A percentile compares a stretch with the other conserved stretches of the same genome.
Evolutionary conservation across 2,888 invertebrate species (phyloP).

Genomic region (Carabus problematicus): DNA sequence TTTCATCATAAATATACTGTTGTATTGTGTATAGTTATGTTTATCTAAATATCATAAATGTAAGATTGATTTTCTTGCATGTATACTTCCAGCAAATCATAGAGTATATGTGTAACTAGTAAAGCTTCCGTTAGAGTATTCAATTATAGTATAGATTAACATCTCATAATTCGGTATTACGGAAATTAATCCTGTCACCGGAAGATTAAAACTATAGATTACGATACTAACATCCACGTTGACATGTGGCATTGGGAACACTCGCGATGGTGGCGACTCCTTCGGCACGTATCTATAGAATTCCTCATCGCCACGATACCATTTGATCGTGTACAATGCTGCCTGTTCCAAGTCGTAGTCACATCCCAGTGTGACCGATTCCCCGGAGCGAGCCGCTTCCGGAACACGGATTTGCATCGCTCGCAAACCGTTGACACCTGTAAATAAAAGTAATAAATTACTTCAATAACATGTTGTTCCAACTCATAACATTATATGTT

Average conservation of each 20-base stretch:
- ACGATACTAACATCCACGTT: constrained; percentile 61
- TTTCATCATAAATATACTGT: too few relatives aligned
- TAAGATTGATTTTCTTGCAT: too few relatives aligned
- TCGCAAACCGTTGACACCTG: constrained; percentile 53
- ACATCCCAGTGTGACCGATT: constrained; percentile 61
- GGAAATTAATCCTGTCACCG: background rate
- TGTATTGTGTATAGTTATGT: too few relatives aligned
- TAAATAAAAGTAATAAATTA: constrained; percentile 45
- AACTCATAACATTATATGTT: too few relatives aligned
- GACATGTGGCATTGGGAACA: constrained; percentile 60
- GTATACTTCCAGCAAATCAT: background rate
- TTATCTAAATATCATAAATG: too few relatives aligned
- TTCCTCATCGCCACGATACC: constrained; percentile 64
- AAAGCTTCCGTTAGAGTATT: background rate
- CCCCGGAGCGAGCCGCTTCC: constrained; percentile 59
- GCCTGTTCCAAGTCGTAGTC: constrained; percentile 64
- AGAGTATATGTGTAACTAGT: background rate
- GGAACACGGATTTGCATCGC: constrained; percentile 58
- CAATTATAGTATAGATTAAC: constrained; percentile 7
- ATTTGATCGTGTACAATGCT: constrained; percentile 64
- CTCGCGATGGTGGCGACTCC: constrained; percentile 62
- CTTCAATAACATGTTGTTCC: too few relatives aligned
- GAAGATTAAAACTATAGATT: constrained; percentile 16
- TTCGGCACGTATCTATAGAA: constrained; percentile 65
- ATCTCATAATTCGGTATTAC: constrained; percentile 3